Conservation (phyloP, 1,140 invertebrate genomes). For the Zophobas morio region DNA sequence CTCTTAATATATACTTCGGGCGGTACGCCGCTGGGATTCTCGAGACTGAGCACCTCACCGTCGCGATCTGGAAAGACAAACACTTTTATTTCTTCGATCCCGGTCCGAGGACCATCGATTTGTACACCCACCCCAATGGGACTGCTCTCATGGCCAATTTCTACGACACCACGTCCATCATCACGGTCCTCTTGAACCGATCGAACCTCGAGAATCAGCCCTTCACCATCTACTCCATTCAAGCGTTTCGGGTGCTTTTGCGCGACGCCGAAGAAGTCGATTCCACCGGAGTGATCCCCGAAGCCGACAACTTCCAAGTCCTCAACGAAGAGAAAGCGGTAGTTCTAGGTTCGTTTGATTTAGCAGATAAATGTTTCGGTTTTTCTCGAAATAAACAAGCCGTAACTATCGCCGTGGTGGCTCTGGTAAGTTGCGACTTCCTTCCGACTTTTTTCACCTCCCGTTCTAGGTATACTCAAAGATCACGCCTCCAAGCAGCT, state of each 20-base stretch:
- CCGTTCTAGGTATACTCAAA: constrained; percentile 67
- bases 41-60: constrained; percentile 68
- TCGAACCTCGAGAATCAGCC: constrained; percentile 70
- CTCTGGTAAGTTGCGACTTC: constrained; percentile 63
- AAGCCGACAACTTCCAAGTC: constrained; percentile 70
- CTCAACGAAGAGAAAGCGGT: constrained; percentile 71
- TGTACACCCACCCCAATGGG: constrained; percentile 62
- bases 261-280: constrained; percentile 68
- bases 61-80: constrained; percentile 71
- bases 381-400: constrained; percentile 71
- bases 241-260: neutral
- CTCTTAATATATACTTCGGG: constrained; percentile 71
- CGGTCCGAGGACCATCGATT: constrained; percentile 67
- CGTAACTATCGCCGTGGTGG: constrained; percentile 68
- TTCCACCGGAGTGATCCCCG: constrained; percentile 63
- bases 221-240: constrained; percentile 67
- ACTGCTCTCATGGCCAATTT: constrained; percentile 70
- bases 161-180: constrained; percentile 67
- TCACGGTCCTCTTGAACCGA: constrained; percentile 69
- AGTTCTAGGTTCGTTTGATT: constrained; percentile 71
- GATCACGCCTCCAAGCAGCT: constrained; percentile 71
- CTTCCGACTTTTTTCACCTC: neutral
- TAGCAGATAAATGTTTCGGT: constrained; percentile 71
- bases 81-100: constrained; percentile 72
- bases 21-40: constrained; percentile 69